Evolutionary conservation across 1,140 invertebrate genomes (phyloP), one percentile per base, ranked within the genome.

Genomic region (Sycophila sp.): DNA sequence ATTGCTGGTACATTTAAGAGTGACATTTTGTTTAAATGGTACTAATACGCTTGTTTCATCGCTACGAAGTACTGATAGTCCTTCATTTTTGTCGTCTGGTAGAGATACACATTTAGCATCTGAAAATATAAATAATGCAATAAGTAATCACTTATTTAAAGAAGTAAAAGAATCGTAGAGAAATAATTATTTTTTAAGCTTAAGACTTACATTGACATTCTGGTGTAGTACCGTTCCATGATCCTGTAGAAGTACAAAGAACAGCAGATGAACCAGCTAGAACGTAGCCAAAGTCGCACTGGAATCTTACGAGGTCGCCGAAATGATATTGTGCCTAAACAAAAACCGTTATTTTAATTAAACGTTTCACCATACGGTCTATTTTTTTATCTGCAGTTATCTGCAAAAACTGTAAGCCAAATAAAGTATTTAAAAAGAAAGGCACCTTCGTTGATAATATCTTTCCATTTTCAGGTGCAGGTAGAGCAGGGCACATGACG

Each of bases 241-340:
- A 89, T 56, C 97, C 97, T 85, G 90, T 92, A 36, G 95, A 95
- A 5, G 93, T 94, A 85, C 98, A 99, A 42, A 94, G 87, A 4
- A 99, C 86, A 26, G 92, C 91, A 2, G 93, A 89, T 51, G 92
- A 91, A 55, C 97, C 97, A 73, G 92, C 90, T 88, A 98, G 92
- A 6, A 97, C 92, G 81, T 96, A 98, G 13, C 97, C 98, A 85
- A 98, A 98, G 76, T 97, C 91, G 83, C 98, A 99, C 79, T 96
- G 94, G 89, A 98, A 99, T 68, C 89, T 91, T 0, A 98, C 92
- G 34, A 94, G 85, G 82, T 98, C 96, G 0, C 95, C 95, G 83
- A 95, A 98, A 76, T 96, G 94, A 83, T 94, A 96, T 74, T 91
- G 89, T 30, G 88, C 87, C 81, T 90, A 53, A 19, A 80, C 75